Percentiles rank a stretch among this genome's conserved stretches.
Conservation (phyloP, 2,113 vertebrate species). For the Casuarius casuarius region DNA sequence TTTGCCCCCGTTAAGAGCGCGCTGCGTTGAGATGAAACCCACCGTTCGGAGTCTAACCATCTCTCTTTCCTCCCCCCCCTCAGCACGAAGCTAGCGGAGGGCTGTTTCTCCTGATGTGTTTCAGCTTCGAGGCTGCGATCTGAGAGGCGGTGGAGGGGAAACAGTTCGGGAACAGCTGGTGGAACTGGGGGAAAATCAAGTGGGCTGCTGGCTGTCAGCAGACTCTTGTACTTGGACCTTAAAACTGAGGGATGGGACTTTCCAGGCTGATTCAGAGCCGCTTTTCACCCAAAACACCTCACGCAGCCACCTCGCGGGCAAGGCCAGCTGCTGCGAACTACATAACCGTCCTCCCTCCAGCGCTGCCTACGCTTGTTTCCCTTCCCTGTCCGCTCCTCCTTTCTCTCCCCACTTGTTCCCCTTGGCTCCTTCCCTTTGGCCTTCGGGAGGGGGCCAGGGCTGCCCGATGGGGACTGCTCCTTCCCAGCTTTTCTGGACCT, state of each 20-base stretch:
- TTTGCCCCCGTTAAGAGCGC: background rate
- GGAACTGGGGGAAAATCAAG: background rate
- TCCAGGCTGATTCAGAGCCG: background rate
- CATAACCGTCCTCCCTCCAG: background rate
- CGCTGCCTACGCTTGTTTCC: background rate
- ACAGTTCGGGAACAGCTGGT: background rate
- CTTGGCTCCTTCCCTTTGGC: background rate
- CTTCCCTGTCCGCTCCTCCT: background rate
- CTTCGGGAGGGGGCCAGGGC: background rate
- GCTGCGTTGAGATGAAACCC: fast-evolving
- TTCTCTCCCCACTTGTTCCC: background rate
- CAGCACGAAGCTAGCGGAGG: fast-evolving
- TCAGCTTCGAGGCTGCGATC: background rate
- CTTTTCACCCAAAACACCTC: background rate
- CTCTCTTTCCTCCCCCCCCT: background rate
- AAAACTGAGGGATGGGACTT: background rate
- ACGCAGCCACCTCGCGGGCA: background rate
- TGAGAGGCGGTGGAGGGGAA: background rate
- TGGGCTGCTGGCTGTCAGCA: background rate
- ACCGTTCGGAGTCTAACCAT: background rate
- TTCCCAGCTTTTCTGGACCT: fast-evolving
- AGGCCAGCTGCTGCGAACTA: background rate
- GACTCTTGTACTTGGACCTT: background rate
- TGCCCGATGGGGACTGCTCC: background rate
- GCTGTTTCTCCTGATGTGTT: background rate